phyloP scores from a whole-genome alignment of 2,797 vertebrate species.

The Pseudocheirus occidentalis region DNA sequence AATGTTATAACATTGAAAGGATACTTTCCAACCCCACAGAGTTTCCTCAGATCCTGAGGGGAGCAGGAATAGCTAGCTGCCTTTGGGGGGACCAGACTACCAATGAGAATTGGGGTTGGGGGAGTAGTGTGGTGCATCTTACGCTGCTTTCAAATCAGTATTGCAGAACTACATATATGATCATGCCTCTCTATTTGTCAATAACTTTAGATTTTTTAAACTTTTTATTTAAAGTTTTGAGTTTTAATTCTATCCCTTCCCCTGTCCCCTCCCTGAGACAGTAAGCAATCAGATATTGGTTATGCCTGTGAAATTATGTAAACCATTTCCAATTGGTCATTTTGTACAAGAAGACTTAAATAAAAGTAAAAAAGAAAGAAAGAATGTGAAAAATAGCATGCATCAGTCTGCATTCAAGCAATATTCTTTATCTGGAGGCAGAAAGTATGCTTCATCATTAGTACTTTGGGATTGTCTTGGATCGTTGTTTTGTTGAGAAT shows the following conservation, averaged over 20 bases:
- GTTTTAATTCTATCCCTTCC: background rate
- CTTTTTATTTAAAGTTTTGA: background rate
- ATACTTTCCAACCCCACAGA: background rate
- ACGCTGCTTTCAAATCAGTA: background rate
- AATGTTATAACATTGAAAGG: background rate
- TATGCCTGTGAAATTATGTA: background rate
- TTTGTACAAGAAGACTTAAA: background rate
- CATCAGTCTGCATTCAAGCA: too few species aligned
- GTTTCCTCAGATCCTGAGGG: background rate
- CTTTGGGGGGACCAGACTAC: background rate
- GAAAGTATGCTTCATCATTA: too few species aligned
- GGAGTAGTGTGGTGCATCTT: background rate
- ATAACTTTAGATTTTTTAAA: background rate
- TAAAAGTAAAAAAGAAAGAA: background rate
- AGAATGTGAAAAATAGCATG: background rate
- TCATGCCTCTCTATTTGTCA: background rate
- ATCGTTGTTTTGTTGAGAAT: too few species aligned
- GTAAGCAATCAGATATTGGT: background rate
- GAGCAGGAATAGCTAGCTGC: background rate
- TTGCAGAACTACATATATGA: background rate
- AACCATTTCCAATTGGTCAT: background rate
- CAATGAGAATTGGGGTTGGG: background rate
- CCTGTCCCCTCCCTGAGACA: too few species aligned
- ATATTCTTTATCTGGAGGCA: too few species aligned
- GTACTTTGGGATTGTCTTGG: too few species aligned